Conservation (phyloP, 1,140 invertebrate species). For the Bombyx mandarina region DNA sequence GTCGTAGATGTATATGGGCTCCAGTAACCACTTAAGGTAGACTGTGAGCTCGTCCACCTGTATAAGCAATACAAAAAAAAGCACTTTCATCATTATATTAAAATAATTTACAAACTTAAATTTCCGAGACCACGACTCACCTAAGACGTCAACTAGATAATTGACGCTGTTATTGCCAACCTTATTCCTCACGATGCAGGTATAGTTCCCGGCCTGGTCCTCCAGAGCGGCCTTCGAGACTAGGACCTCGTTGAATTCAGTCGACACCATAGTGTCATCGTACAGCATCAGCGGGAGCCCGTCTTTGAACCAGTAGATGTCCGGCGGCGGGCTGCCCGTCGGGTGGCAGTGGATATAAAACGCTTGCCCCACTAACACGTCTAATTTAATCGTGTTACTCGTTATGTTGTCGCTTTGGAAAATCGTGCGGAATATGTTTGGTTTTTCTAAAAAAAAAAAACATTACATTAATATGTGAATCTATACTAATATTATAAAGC, state of each 20-base stretch:
- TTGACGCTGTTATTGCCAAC: conserved; percentile 42
- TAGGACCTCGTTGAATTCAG: conserved; percentile 49
- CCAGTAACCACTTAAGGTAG: too few species aligned
- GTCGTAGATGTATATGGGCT: too few species aligned
- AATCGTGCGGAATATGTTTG: conserved; percentile 43
- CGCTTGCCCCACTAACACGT: conserved; percentile 47
- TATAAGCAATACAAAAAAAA: too few species aligned
- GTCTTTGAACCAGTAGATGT: conserved; percentile 64
- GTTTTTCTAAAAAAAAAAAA: conserved; percentile 44
- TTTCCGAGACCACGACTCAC: conserved; percentile 25
- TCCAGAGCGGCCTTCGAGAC: conserved; percentile 24
- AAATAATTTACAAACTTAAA: too few species aligned
- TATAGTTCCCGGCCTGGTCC: conserved; percentile 57
- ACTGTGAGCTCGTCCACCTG: too few species aligned
- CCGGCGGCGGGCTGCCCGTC: conserved; percentile 48
- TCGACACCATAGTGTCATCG: conserved; percentile 45
- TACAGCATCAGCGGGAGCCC: conserved; percentile 38
- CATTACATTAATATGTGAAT: not conserved
- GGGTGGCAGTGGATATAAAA: conserved; percentile 58
- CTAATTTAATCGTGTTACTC: conserved; percentile 25
- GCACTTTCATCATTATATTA: too few species aligned
- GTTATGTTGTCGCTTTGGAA: conserved; percentile 29
- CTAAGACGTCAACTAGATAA: conserved; percentile 53
- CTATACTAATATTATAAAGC: not conserved
- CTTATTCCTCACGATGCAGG: conserved; percentile 55